Evolutionary conservation across 2,797 vertebrate species (phyloP).

Genomic region (Gallirallus australis): DNA sequence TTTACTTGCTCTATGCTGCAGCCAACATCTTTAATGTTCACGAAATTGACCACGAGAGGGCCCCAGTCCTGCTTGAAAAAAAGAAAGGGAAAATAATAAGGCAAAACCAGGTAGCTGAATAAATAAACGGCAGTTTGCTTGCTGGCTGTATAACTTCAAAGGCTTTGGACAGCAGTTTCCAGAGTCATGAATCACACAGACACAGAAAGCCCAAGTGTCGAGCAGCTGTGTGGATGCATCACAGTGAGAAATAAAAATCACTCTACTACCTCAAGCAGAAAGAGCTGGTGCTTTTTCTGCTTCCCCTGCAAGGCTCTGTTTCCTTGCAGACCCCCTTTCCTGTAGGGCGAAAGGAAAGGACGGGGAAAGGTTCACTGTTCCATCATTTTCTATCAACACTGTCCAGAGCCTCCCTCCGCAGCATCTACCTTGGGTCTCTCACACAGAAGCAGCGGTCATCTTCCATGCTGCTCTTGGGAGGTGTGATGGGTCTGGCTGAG

Average conservation of each 20-base stretch:
- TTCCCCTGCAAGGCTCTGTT: background rate
- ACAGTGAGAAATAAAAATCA: background rate
- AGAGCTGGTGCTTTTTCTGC: background rate
- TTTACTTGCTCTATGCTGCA: background rate
- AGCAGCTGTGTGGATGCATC: accelerated
- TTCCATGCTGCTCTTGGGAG: background rate
- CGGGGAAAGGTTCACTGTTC: background rate
- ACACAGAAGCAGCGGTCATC: background rate
- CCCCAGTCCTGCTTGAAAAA: background rate
- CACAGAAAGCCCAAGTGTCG: background rate
- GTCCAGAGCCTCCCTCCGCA: background rate
- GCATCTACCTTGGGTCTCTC: background rate
- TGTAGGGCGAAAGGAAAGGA: no score
- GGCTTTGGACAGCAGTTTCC: background rate
- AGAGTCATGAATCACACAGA: background rate
- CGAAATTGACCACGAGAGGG: conserved; percentile 22
- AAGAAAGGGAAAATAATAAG: no score
- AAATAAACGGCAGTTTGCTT: background rate
- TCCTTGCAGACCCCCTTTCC: background rate
- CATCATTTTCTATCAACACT: background rate
- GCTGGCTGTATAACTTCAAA: background rate
- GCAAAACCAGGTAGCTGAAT: background rate
- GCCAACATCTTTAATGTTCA: background rate
- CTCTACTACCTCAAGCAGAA: background rate
- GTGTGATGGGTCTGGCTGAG: no score